phyloP scores from a whole-genome alignment of 2,888 invertebrate genomes.

The Hypomecis atomaria region DNA sequence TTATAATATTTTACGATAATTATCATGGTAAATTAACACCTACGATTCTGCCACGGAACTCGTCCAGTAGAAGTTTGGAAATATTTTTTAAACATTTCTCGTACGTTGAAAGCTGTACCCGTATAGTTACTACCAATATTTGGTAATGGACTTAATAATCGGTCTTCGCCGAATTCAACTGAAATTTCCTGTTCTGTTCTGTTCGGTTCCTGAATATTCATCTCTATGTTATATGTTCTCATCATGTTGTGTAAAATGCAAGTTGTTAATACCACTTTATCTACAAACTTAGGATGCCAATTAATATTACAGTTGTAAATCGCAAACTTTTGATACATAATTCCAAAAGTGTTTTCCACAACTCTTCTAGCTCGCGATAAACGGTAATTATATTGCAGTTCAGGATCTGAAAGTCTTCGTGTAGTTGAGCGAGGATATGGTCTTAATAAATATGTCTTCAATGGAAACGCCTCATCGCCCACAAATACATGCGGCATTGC shows the following conservation, averaged over 20 bases:
- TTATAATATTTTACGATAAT: too few species aligned
- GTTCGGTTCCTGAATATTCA: conserved; percentile 41
- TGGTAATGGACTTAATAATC: conserved; percentile 41
- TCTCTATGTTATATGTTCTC: conserved; percentile 41
- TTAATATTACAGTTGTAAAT: conserved; percentile 39
- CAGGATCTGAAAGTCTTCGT: conserved; percentile 39
- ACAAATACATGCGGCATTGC: conserved; percentile 8
- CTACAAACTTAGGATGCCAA: conserved; percentile 41
- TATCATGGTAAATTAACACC: not conserved
- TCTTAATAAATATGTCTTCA: conserved; percentile 4
- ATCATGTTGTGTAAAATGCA: conserved; percentile 42
- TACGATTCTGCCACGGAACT: conserved; percentile 38
- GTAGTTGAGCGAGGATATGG: conserved; percentile 16
- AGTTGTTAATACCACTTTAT: conserved; percentile 43
- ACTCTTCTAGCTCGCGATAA: conserved; percentile 37
- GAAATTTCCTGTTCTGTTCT: conserved; percentile 38
- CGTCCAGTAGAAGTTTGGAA: conserved; percentile 41
- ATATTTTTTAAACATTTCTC: conserved; percentile 41
- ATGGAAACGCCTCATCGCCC: conserved; percentile 22
- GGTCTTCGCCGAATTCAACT: conserved; percentile 41
- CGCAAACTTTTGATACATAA: conserved; percentile 39
- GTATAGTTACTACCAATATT: conserved; percentile 28
- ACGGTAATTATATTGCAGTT: conserved; percentile 43
- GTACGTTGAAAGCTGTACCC: conserved; percentile 39
- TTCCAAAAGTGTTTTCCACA: conserved; percentile 43